Base-by-base conservation (phyloP, 2,888 invertebrate species). In the Apeira syringaria region DNA sequence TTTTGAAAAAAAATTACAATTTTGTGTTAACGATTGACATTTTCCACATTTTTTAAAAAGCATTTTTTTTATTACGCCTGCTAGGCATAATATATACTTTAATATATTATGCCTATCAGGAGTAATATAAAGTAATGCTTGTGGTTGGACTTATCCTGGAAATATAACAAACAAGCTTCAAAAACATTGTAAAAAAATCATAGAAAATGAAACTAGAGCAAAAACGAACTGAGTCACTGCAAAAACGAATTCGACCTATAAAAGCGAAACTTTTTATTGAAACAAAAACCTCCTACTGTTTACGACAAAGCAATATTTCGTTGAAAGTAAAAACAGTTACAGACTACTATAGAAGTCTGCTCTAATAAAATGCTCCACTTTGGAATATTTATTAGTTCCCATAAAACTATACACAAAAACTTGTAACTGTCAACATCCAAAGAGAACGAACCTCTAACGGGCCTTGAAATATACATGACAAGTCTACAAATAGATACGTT, bases 311-410 rank as follows among this genome's bases (percentile, higher is more conserved):
- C 62, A 67, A 72, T 62, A 65, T 59, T 78, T 64, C 67, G 70
- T 80, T 79, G 83, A 88, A 86, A 85, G 86, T 82, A 86, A 84
- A 54, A 85, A 87, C 87, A 84, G 84, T 81, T 81, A 83, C 18
- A 59, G 69, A 85, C 88, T 88, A 87, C 87, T 58, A 80, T 70
- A 65, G 87, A 77, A 87, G 88, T 82, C 66, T 71, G 76, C 71
- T 75, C 83, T 62, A 69, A 87, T 87, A 85, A 88, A 83, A 64
- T 81, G 84, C 69, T 75, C 79, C 68, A 83, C 68, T 85, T 87
- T 76, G 72, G 81, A 82, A 80, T 83, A 81, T 87, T 87, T 87
- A 88, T 86, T 82, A 59, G 69, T 70, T 71, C 73, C 57, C 84
- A 81, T 84, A 85, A 86, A 84, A 64, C 52, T 51, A 42, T 40